Conservation (phyloP, 2,113 vertebrate species). For the Ictidomys tridecemlineatus region DNA sequence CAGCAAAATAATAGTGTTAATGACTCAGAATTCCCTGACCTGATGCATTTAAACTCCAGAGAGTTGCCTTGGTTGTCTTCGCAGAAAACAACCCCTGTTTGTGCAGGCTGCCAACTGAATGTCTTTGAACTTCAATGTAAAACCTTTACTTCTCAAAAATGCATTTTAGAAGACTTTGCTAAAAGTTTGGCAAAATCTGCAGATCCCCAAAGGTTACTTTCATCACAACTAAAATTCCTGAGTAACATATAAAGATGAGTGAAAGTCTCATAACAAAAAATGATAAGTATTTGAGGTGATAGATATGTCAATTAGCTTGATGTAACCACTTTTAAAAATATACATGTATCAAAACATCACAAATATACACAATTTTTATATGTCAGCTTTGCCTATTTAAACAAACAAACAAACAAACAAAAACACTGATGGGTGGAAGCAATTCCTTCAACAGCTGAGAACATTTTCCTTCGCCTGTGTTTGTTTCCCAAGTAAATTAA, state of each 20-base stretch:
- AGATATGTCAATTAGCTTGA: background rate
- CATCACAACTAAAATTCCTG: slow-evolving; percentile 23
- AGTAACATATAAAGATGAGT: background rate
- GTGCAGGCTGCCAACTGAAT: background rate
- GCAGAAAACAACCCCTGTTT: slow-evolving; percentile 24
- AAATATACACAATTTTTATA: background rate
- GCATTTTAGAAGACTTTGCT: background rate
- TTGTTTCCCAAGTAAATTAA: background rate
- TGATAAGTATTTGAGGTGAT: background rate
- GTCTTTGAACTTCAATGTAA: slow-evolving; percentile 4
- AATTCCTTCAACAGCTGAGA: background rate
- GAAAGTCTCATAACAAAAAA: background rate
- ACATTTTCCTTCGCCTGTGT: slow-evolving; percentile 44
- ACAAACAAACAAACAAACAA: background rate
- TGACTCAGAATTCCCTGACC: background rate
- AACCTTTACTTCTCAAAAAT: slow-evolving; percentile 41
- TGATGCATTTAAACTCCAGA: background rate
- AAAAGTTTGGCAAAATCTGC: background rate
- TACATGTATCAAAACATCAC: background rate
- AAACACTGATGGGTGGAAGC: background rate
- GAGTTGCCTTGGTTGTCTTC: background rate
- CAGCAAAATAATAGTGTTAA: background rate
- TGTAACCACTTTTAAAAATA: background rate
- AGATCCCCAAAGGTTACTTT: slow-evolving; percentile 22
- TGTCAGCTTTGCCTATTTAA: background rate